A percentile compares a stretch with the other conserved stretches of the same genome.
Evolutionary conservation across 2,888 invertebrate genomes (phyloP).

Genomic region (Oscheius sp.): DNA sequence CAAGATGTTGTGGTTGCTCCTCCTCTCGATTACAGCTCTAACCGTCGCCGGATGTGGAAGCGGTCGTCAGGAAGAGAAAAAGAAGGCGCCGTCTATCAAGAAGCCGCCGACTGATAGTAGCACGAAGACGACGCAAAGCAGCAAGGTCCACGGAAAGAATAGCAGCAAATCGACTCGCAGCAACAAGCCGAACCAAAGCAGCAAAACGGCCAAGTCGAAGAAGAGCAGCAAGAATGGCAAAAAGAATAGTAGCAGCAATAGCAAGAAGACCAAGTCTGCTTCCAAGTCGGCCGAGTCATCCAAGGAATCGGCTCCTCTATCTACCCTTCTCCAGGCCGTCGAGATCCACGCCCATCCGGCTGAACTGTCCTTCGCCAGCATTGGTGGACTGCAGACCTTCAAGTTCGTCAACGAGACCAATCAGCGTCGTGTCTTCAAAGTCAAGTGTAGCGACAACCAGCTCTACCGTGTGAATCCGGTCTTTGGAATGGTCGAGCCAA

Average conservation of each 20-base stretch:
- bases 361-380: constrained; percentile 21
- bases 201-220: constrained; percentile 30
- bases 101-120: neutral
- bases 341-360: constrained; percentile 24
- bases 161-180: neutral
- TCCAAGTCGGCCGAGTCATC: neutral
- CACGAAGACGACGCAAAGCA: constrained; percentile 1
- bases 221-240: constrained; percentile 23
- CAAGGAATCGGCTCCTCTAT: neutral
- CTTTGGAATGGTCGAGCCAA: constrained; percentile 30
- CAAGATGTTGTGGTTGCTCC: no score
- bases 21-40: no score
- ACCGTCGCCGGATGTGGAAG: no score
- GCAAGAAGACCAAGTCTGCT: constrained; percentile 38
- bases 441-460: constrained; percentile 35
- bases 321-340: neutral
- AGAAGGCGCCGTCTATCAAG: neutral
- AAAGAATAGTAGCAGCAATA: constrained; percentile 39
- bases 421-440: constrained; percentile 34
- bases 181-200: neutral
- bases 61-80: neutral
- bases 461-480: constrained; percentile 36
- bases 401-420: constrained; percentile 33
- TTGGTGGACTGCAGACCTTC: constrained; percentile 28
- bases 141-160: neutral